These are phyloP conservation scores for Phasia obesa DNA, from an alignment of 2,888 invertebrate genomes.

Conservation along the genomic window DNA sequence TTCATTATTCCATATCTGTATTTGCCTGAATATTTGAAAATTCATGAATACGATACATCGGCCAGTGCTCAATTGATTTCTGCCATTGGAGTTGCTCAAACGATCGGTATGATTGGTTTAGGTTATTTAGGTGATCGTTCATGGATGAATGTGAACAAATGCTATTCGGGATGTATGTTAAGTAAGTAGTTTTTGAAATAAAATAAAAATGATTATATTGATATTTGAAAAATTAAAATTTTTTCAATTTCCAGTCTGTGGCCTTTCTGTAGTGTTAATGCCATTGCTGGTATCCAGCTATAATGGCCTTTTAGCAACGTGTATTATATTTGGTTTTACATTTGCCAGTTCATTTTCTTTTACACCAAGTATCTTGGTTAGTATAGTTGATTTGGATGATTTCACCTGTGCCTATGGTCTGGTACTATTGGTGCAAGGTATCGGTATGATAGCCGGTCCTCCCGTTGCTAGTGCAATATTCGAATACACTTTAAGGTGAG, in stretches of 20 bases:
- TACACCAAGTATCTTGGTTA: constrained; percentile 94
- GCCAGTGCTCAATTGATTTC: constrained; percentile 92
- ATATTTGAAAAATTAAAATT: not conserved
- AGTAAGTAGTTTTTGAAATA: constrained; percentile 75
- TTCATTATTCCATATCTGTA: constrained; percentile 98
- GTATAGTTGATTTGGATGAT: constrained; percentile 93
- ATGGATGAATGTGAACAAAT: constrained; percentile 90
- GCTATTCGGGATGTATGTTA: constrained; percentile 91
- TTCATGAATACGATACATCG: constrained; percentile 87
- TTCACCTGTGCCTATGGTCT: constrained; percentile 97
- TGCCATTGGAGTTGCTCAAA: constrained; percentile 94
- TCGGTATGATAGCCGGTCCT: constrained; percentile 95
- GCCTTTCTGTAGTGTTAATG: constrained; percentile 81
- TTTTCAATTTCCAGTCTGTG: constrained; percentile 77
- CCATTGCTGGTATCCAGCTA: constrained; percentile 79
- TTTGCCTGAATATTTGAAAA: constrained; percentile 91
- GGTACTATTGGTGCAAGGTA: constrained; percentile 93
- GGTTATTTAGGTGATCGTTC: constrained; percentile 95
- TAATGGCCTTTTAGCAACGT: constrained; percentile 78
- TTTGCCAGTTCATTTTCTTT: constrained; percentile 96
- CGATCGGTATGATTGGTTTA: constrained; percentile 93
- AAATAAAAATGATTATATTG: not conserved
- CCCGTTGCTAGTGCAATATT: constrained; percentile 90
- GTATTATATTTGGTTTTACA: constrained; percentile 91
- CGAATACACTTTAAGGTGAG: constrained; percentile 79